Evolutionary conservation across 2,888 invertebrate species (phyloP).

Genomic region (Apodemia hepburni): DNA sequence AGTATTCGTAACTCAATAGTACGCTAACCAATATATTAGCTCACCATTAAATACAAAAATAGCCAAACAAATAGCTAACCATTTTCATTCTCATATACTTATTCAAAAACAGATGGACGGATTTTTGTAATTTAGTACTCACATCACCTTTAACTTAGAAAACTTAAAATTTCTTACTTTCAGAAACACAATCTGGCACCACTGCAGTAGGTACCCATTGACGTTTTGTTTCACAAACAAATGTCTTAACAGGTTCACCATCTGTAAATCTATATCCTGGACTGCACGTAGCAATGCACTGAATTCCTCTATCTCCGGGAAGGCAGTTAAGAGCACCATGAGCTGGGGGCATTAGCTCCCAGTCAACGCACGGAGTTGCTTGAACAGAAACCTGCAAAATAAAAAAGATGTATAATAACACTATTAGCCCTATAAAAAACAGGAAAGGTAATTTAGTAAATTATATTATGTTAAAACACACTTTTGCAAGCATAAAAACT

Average conservation of each 20-base stretch:
- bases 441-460: no score
- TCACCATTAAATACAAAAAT: no score
- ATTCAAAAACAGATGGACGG: no score
- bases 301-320: constrained; percentile 89
- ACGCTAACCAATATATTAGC: no score
- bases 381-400: constrained; percentile 87
- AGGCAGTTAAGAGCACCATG: constrained; percentile 94
- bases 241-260: constrained; percentile 92
- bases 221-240: constrained; percentile 89
- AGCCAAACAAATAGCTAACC: no score
- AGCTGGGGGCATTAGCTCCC: constrained; percentile 94
- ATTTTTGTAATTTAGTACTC: no score
- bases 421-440: no score
- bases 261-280: constrained; percentile 95
- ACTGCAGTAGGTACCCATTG: constrained; percentile 94
- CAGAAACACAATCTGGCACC: constrained; percentile 97
- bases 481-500: no score
- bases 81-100: no score
- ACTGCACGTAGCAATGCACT: constrained; percentile 94
- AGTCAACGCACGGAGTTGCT: constrained; percentile 96
- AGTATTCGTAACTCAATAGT: no score
- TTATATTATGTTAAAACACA: no score
- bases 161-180: constrained; percentile 79
- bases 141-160: no score
- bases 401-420: constrained; percentile 20